Evolutionary conservation across 2,888 invertebrate genomes (phyloP).

Genomic region (Sialis lutaria): DNA sequence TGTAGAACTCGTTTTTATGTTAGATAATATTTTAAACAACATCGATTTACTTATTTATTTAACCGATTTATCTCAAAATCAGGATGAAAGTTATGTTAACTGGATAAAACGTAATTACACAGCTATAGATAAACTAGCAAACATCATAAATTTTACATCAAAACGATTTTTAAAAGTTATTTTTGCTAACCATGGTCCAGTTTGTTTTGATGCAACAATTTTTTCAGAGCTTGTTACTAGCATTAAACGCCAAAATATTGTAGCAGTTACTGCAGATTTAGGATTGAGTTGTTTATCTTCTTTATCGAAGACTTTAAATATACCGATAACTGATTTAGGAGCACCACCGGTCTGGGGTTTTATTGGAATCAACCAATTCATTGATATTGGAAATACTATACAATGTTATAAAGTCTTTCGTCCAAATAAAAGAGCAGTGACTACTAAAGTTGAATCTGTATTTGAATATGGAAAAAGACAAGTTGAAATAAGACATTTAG

Average conservation of each 20-base stretch:
- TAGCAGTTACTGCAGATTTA: conserved; percentile 36
- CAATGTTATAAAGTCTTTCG: conserved; percentile 32
- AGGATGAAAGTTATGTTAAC: conserved; percentile 13
- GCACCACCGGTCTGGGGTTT: conserved; percentile 49
- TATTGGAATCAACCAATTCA: conserved; percentile 33
- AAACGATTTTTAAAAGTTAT: conserved; percentile 29
- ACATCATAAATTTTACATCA: conserved; percentile 31
- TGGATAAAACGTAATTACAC: conserved; percentile 19
- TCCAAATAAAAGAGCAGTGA: conserved; percentile 31
- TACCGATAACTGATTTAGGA: conserved; percentile 30
- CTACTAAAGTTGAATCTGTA: conserved; percentile 28
- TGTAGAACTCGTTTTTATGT: no score
- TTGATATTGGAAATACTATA: conserved; percentile 34
- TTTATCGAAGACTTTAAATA: conserved; percentile 27
- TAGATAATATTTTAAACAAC: no score
- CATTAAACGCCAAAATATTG: conserved; percentile 29
- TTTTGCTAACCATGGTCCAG: conserved; percentile 34
- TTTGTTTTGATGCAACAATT: conserved; percentile 37
- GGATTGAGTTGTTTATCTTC: conserved; percentile 29
- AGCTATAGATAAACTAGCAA: conserved; percentile 25
- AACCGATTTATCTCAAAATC: conserved; percentile 2
- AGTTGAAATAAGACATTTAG: conserved; percentile 33
- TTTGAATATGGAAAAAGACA: conserved; percentile 30
- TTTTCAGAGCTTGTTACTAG: conserved; percentile 25
- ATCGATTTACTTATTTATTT: no score